phyloP scores from a whole-genome alignment of 2,797 vertebrate species.

The Geotrypetes seraphini region DNA sequence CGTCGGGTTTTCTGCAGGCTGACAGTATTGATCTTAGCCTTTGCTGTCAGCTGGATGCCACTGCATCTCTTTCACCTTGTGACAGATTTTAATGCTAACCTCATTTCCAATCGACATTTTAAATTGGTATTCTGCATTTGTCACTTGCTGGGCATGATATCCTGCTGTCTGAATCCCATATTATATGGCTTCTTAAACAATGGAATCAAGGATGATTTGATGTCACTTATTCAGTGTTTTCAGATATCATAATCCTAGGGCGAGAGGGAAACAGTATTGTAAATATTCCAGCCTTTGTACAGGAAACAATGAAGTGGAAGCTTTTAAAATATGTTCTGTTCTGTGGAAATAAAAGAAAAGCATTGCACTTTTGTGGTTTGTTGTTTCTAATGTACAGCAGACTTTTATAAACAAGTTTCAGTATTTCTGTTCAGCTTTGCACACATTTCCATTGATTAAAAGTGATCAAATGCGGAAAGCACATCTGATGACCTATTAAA shows the following conservation, averaged over 20 bases:
- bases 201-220: slow-evolving; percentile 64
- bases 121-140: slow-evolving; percentile 71
- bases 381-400: slow-evolving; percentile 3
- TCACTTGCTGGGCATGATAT: slow-evolving; percentile 69
- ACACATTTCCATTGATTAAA: no score
- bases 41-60: slow-evolving; percentile 71
- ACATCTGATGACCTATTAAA: no score
- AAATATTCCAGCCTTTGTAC: no score
- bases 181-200: slow-evolving; percentile 72
- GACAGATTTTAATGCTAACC: slow-evolving; percentile 63
- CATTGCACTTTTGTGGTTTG: slow-evolving; percentile 7
- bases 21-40: slow-evolving; percentile 61
- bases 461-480: no score
- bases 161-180: slow-evolving; percentile 70
- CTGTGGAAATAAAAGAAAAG: slow-evolving; percentile 1
- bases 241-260: slow-evolving; percentile 42
- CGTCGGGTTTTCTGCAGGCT: slow-evolving; percentile 61
- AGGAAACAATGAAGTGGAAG: no score
- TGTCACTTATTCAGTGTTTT: slow-evolving; percentile 55
- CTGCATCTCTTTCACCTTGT: slow-evolving; percentile 69
- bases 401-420: slow-evolving; percentile 1
- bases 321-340: slow-evolving; percentile 1
- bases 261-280: no score
- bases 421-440: slow-evolving; percentile 1
- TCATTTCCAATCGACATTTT: slow-evolving; percentile 72